phyloP scores from a whole-genome alignment of 2,113 vertebrate genomes.

The Ciconia maguari region DNA sequence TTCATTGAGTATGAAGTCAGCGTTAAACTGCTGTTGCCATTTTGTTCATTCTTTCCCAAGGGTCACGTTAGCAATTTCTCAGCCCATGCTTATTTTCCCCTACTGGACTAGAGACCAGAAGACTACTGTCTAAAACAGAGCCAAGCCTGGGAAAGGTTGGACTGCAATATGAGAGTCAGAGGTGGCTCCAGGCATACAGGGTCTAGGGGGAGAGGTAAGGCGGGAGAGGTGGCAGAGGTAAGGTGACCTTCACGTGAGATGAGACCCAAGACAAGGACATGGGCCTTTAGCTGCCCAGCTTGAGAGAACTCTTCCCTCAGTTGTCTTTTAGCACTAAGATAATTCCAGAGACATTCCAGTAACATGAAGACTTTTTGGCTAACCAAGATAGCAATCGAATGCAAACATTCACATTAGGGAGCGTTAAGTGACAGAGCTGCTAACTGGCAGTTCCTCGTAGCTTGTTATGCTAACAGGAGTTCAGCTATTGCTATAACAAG shows the following conservation, averaged over 20 bases:
- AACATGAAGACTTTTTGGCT: background rate
- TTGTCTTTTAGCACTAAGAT: background rate
- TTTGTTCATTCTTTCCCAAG: background rate
- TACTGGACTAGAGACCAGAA: background rate
- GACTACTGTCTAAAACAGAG: background rate
- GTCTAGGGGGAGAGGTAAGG: background rate
- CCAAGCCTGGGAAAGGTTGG: background rate
- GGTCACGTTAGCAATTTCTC: background rate
- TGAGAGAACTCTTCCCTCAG: background rate
- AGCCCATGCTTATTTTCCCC: background rate
- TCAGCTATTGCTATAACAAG: slow-evolving; percentile 56
- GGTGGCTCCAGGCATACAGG: background rate
- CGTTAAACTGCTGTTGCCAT: background rate
- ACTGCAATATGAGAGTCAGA: background rate
- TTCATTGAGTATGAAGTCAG: background rate
- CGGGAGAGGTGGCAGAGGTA: background rate
- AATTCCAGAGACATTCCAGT: background rate
- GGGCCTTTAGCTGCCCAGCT: background rate
- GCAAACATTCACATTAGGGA: background rate
- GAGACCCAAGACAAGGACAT: background rate
- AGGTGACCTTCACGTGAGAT: background rate
- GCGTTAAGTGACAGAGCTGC: slow-evolving; percentile 9
- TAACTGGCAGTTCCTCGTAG: slow-evolving; percentile 11
- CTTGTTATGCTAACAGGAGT: slow-evolving; percentile 39
- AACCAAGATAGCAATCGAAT: slow-evolving; percentile 55